A percentile compares a stretch with the other conserved stretches of the same genome.
phyloP scores from a whole-genome alignment of 2,113 vertebrate species.

The Notiomystis cincta region DNA sequence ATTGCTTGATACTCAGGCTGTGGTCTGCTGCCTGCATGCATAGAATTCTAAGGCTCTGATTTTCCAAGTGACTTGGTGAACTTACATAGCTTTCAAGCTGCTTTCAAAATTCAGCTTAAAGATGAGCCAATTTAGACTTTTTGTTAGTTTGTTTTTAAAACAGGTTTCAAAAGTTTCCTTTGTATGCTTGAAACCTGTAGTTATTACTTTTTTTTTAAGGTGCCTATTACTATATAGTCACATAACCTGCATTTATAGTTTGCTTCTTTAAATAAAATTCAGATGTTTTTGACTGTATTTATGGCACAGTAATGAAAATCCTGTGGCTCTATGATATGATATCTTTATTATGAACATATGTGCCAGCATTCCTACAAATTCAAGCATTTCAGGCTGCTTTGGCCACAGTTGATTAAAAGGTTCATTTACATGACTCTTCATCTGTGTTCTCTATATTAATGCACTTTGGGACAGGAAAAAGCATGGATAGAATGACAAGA shows the following conservation, averaged over 20 bases:
- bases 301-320: neutral
- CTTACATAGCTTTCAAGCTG: neutral
- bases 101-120: neutral
- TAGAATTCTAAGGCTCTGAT: slow-evolving; percentile 49
- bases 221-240: neutral
- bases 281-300: neutral
- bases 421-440: neutral
- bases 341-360: neutral
- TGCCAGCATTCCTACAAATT: neutral
- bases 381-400: neutral
- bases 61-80: neutral
- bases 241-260: neutral
- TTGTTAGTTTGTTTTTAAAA: neutral
- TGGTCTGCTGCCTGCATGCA: slow-evolving; percentile 26
- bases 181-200: neutral
- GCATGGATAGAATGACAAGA: neutral
- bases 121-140: neutral
- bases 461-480: neutral
- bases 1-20: slow-evolving; percentile 44
- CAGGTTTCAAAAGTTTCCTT: neutral
- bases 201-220: neutral
- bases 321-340: neutral
- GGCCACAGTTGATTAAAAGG: neutral
- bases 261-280: slow-evolving; percentile 6
- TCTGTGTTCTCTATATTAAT: neutral